Conservation (phyloP, 2,797 vertebrate species). For the Catostomus latipinnis region DNA sequence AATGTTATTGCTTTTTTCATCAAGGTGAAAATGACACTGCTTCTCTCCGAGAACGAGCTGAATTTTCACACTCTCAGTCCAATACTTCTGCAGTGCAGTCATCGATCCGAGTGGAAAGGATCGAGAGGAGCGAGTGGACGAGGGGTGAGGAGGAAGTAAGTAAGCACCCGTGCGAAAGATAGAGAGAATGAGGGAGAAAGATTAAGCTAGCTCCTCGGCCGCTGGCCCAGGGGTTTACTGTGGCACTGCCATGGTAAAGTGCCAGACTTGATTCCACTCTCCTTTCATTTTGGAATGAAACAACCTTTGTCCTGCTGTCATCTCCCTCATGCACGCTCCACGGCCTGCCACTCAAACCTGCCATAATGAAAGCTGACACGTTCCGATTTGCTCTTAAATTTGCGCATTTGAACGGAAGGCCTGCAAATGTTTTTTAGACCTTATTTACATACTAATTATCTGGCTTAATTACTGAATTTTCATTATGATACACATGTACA, state of each 20-base stretch:
- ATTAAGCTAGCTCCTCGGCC: slow-evolving; percentile 44
- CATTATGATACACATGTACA: slow-evolving; percentile 57
- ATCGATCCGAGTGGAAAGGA: slow-evolving; percentile 47
- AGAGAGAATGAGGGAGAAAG: slow-evolving; percentile 18
- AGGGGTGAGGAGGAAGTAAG: not conserved
- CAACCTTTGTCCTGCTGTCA: slow-evolving; percentile 51
- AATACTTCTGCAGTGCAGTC: slow-evolving; percentile 48
- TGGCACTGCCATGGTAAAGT: slow-evolving; percentile 50
- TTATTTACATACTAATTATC: slow-evolving; percentile 68
- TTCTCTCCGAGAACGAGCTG: slow-evolving; percentile 53
- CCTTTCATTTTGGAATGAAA: slow-evolving; percentile 61
- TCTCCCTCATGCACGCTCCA: slow-evolving; percentile 44
- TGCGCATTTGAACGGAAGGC: slow-evolving; percentile 54
- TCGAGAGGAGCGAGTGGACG: not conserved
- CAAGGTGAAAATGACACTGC: slow-evolving; percentile 60
- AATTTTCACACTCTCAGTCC: slow-evolving; percentile 53
- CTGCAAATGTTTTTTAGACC: slow-evolving; percentile 56
- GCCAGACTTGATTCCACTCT: slow-evolving; percentile 49
- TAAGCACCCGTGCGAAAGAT: slow-evolving; percentile 17
- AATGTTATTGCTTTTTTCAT: slow-evolving; percentile 62
- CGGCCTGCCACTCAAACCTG: slow-evolving; percentile 52
- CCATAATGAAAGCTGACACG: slow-evolving; percentile 66
- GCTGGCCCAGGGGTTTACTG: slow-evolving; percentile 36
- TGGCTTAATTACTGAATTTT: slow-evolving; percentile 63
- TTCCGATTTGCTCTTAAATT: slow-evolving; percentile 66